Conservation (phyloP, 1,140 invertebrate genomes). For the Habropoda laboriosa region DNA sequence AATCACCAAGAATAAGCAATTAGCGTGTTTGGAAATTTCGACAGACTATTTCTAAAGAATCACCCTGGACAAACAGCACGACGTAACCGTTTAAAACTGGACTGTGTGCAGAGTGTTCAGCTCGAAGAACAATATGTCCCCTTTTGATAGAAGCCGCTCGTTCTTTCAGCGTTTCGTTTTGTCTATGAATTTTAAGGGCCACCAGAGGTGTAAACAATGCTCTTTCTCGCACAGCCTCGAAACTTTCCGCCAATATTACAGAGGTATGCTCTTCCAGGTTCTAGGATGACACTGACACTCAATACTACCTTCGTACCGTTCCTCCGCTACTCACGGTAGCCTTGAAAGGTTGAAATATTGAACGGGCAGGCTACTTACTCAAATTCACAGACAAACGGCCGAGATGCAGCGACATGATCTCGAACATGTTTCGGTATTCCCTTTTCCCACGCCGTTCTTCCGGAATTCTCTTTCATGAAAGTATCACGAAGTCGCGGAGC, state of each 20-base stretch:
- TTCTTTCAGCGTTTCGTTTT: background rate
- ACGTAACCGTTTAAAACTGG: background rate
- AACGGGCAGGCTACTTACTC: background rate
- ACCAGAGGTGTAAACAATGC: constrained; percentile 13
- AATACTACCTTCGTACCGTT: background rate
- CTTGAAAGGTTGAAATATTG: constrained; percentile 32
- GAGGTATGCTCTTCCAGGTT: constrained; percentile 12
- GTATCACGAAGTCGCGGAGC: constrained; percentile 5
- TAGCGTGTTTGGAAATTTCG: background rate
- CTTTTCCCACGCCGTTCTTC: constrained; percentile 12
- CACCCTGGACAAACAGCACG: too few species aligned
- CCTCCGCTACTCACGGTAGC: background rate
- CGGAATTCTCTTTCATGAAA: constrained; percentile 42
- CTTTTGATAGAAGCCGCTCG: background rate
- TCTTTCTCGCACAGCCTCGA: background rate
- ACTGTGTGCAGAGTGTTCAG: background rate
- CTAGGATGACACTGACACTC: constrained; percentile 42
- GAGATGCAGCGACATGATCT: background rate
- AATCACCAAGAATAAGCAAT: background rate
- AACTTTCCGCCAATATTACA: constrained; percentile 18
- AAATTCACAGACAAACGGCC: constrained; percentile 19
- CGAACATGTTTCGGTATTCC: constrained; percentile 27
- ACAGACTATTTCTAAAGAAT: background rate
- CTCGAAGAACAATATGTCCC: background rate
- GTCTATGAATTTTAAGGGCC: background rate